These are phyloP conservation scores for Gambelia wislizenii DNA, from an alignment of 2,797 vertebrate genomes.

Conservation along the genomic window DNA sequence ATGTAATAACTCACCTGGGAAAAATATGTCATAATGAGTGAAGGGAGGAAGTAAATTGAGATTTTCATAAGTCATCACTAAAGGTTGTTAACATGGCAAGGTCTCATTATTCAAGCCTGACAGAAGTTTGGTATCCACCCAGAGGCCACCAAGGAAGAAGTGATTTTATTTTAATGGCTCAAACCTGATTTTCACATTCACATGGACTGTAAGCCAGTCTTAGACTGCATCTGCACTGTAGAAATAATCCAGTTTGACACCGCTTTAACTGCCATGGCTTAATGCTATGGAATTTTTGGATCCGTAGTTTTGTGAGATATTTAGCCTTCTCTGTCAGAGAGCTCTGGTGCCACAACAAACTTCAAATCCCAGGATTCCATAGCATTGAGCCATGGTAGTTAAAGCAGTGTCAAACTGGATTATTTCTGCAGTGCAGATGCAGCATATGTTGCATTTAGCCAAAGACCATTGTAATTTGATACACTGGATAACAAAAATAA, in stretches of 20 bases:
- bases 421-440: no score
- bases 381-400: no score
- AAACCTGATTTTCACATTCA: background rate
- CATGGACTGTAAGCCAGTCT: background rate
- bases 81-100: slow-evolving; percentile 34
- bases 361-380: no score
- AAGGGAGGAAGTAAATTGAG: slow-evolving; percentile 36
- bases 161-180: background rate
- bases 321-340: no score
- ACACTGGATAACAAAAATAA: background rate
- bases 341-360: no score
- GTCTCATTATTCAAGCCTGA: slow-evolving; percentile 37
- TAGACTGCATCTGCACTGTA: no score
- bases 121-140: slow-evolving; percentile 23
- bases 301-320: no score
- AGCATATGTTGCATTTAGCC: background rate
- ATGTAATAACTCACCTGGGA: slow-evolving; percentile 25
- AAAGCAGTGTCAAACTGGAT: no score
- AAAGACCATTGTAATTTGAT: background rate
- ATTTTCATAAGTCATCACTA: slow-evolving; percentile 45
- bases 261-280: no score
- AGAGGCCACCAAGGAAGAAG: slow-evolving; percentile 34
- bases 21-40: slow-evolving; percentile 31
- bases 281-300: no score
- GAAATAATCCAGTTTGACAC: no score